Conservation (phyloP, 2,888 invertebrate genomes). For the Stenurella melanura region DNA sequence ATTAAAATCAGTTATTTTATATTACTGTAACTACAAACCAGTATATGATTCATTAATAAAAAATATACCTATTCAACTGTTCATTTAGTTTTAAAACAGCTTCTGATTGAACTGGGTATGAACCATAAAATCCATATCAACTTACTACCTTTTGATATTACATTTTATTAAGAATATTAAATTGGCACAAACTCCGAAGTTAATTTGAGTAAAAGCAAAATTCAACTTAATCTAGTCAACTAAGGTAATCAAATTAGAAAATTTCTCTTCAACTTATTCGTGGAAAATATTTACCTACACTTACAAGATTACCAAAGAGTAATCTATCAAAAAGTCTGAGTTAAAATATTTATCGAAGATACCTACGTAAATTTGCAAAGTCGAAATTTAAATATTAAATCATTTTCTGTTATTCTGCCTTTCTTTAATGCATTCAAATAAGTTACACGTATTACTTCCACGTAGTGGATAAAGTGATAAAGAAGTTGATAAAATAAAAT, state of each 20-base stretch:
- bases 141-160: constrained; percentile 7
- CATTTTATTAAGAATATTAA: constrained; percentile 7
- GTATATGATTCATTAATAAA: too few relatives aligned
- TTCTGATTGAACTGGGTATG: neutral
- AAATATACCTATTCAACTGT: too few relatives aligned
- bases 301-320: neutral
- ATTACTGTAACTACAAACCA: too few relatives aligned
- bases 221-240: neutral
- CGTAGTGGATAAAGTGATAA: too few relatives aligned
- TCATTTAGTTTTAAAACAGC: neutral
- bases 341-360: too few relatives aligned
- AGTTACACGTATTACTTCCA: too few relatives aligned
- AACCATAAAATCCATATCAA: neutral
- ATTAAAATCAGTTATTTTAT: too few relatives aligned
- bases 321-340: neutral
- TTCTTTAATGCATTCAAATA: too few relatives aligned
- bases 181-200: constrained; percentile 2
- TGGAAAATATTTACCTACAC: neutral
- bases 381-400: too few relatives aligned
- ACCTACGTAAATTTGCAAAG: too few relatives aligned
- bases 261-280: neutral
- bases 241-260: neutral
- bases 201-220: constrained; percentile 1
- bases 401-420: too few relatives aligned
- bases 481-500: too few relatives aligned